Base-by-base conservation (phyloP, 2,797 vertebrate species). In the Hephaestus fuliginosus region DNA sequence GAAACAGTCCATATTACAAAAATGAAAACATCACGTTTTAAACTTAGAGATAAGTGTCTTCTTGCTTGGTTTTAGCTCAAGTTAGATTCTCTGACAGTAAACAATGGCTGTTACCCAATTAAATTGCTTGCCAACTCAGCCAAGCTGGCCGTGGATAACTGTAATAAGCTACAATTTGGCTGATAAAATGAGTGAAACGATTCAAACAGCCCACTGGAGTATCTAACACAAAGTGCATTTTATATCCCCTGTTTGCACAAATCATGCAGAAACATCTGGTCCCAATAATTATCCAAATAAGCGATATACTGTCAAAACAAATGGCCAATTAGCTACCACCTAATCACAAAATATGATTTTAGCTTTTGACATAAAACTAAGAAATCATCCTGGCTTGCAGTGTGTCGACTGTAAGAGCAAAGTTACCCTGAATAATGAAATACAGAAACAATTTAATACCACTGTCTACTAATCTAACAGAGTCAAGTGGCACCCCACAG, bases 51-150 rank as follows among this genome's bases (percentile, higher is more conserved):
- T 41, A 57, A 66, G 18, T 46, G 36, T 80, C 62, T 22, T 60
- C 15, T 5, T 36, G 14, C 48, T 51, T 56, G 44, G 22, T 80
- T 62, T 85, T 30, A 72, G 61, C 69, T 76, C 17, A 49, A 75
- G 55, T 78, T 57, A 53, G 51, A 76, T 39, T 81, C 33, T 48
- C 22, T 1, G 9, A 61, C 52, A 71, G 74, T 57, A 74, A 70
- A 80, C 57, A 69, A 33, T 74, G 84, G 64, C 58, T 65, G 60
- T 30, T 61, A 39, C 67, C 87, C 78, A 80, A 80, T 82, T 83
- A 64, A 76, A 64, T 7, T 68, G 58, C 65, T 48, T 68, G 79
- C 78, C 77, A 83, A 20, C 70, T 73, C 77, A 71, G 64, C 63
- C 36, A 46, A 49, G 63, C 73, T 77, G 69, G 39, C 49, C 65